Percentiles rank a stretch among this genome's conserved stretches.
Evolutionary conservation across 2,888 invertebrate species (phyloP).

Genomic region (Chalcis sispes): DNA sequence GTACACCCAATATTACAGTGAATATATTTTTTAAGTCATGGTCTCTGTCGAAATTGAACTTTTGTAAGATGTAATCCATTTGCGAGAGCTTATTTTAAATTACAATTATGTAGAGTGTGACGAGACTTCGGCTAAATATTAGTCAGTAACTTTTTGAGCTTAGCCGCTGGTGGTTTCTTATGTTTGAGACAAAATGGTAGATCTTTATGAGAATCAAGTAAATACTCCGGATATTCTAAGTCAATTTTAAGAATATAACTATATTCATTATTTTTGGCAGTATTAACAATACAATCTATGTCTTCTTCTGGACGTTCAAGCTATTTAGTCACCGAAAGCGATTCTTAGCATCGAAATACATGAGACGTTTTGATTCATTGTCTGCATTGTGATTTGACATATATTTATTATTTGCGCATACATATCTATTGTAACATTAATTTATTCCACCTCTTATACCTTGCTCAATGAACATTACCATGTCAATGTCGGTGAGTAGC

Average conservation of each 20-base stretch:
- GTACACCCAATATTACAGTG: no score
- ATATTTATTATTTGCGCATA: no score
- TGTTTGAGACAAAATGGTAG: constrained; percentile 55
- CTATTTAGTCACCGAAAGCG: not conserved
- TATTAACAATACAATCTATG: not conserved
- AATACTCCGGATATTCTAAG: not conserved
- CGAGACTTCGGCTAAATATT: constrained; percentile 61
- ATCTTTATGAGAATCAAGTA: constrained; percentile 14
- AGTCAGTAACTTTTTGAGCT: constrained; percentile 62
- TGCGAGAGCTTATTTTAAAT: constrained; percentile 63
- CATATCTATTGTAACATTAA: no score
- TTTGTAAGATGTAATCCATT: constrained; percentile 41
- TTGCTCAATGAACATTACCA: not conserved
- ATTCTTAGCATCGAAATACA: not conserved
- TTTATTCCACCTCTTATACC: not conserved
- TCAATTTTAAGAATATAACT: not conserved
- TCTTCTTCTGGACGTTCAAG: not conserved
- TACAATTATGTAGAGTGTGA: constrained; percentile 69
- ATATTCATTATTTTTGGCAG: not conserved
- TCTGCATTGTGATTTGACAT: not conserved
- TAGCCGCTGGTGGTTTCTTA: constrained; percentile 51
- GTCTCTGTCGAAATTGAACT: constrained; percentile 66
- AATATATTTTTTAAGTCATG: constrained; percentile 65
- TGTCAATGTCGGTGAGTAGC: not conserved
- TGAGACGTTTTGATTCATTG: not conserved